These are phyloP conservation scores for Diachasmimorpha longicaudata DNA, from an alignment of 1,140 invertebrate species.

Conservation along the genomic window DNA sequence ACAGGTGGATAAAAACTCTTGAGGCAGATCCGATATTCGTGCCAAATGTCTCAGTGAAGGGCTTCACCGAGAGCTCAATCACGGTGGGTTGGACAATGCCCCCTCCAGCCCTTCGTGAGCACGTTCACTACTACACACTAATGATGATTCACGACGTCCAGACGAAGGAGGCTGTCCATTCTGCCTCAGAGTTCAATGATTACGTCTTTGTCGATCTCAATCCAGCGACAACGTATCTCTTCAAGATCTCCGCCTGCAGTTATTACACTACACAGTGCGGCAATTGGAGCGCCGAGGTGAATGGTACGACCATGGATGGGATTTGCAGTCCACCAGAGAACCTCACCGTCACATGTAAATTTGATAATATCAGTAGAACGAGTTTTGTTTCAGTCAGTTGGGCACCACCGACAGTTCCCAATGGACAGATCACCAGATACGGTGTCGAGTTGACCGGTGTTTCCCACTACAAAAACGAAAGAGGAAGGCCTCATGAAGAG, in stretches of 20 bases:
- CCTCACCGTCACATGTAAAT: constrained; percentile 70
- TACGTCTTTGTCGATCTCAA: constrained; percentile 80
- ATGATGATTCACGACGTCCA: constrained; percentile 68
- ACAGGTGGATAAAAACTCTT: constrained; percentile 67
- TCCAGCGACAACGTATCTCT: constrained; percentile 78
- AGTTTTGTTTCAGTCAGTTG: constrained; percentile 74
- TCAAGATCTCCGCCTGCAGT: constrained; percentile 78
- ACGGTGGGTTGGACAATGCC: constrained; percentile 79
- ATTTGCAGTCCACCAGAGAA: constrained; percentile 68
- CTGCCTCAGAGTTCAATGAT: constrained; percentile 68
- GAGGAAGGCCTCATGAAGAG: constrained; percentile 61
- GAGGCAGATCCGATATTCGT: constrained; percentile 77
- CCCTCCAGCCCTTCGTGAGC: constrained; percentile 69
- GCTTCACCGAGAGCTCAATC: constrained; percentile 77
- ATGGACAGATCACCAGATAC: constrained; percentile 78
- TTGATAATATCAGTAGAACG: constrained; percentile 69
- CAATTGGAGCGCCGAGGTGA: constrained; percentile 74
- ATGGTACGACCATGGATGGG: constrained; percentile 82
- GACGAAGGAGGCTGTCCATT: constrained; percentile 69
- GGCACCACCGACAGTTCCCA: constrained; percentile 72
- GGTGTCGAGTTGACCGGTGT: constrained; percentile 69
- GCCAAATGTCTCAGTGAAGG: constrained; percentile 78
- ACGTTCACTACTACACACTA: constrained; percentile 79
- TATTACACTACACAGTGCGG: constrained; percentile 78
- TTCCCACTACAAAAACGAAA: constrained; percentile 68